Evolutionary conservation across 2,888 invertebrate genomes (phyloP), one percentile per base, ranked within the genome.

Genomic region (Parnassius orleans): DNA sequence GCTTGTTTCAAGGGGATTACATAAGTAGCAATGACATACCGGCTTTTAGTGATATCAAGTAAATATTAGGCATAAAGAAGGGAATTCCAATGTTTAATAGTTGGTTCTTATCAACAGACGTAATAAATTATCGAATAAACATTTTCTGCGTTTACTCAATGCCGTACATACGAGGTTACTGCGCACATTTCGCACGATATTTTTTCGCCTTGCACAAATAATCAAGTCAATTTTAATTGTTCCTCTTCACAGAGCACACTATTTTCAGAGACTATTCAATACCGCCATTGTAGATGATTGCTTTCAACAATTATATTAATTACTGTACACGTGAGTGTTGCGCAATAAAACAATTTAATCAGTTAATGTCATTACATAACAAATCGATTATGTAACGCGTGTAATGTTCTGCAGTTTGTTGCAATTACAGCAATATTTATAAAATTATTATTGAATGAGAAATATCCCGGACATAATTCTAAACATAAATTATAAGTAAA

Each of bases 141-240:
- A 68, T 50, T 65, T 63, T 60, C 56, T 61, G 68, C 63, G 70
- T 50, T 65, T 61, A 59, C 55, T 63, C 57, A 65, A 58, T 64
- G 58, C 57, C 65, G 60, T 58, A 56, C 61, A 48, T 55, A 43
- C 62, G 57, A 63, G 57, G 65, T 53, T 67, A 64, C 69, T 73
- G 77, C 76, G 75, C 73, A 79, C 66, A 72, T 61, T 57, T 68
- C 71, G 66, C 67, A 70, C 70, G 76, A 72, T 81, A 80, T 84
- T 81, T 83, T 85, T 81, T 77, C 71, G 80, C 78, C 75, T 77
- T 78, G 72, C 67, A 66, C 69, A 81, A 84, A 87, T 81, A 86
- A 86, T 80, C 82, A 79, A 76, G 74, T 69, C 65, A 70, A 67
- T 72, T 80, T 84, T 86, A 83, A 87, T 87, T 86, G 84, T 83